A percentile compares a stretch with the other conserved stretches of the same genome.
Conservation (phyloP, 2,797 vertebrate species). For the Gila robusta region DNA sequence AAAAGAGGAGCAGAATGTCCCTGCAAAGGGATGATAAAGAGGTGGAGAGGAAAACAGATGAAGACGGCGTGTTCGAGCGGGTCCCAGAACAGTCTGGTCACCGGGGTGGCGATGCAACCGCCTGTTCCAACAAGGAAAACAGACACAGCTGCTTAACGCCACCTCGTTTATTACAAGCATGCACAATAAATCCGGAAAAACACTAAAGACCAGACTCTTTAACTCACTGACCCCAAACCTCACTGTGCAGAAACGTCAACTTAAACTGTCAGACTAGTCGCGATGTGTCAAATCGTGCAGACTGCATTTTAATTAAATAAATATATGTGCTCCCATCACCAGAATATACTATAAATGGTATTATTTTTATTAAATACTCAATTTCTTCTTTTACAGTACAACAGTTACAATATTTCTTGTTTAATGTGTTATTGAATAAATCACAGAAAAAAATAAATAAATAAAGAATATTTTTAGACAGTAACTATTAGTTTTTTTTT, state of each 20-base stretch:
- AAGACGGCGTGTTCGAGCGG: neutral
- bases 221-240: constrained; percentile 24
- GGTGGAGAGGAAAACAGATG: constrained; percentile 49
- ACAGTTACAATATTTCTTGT: too few relatives aligned
- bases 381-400: neutral
- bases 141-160: constrained; percentile 38
- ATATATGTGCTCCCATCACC: neutral
- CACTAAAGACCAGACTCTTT: constrained; percentile 5
- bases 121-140: constrained; percentile 18
- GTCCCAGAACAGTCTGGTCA: constrained; percentile 39
- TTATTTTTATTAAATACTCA: too few relatives aligned
- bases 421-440: too few relatives aligned
- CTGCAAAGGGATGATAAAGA: constrained; percentile 38
- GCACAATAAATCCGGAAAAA: constrained; percentile 15
- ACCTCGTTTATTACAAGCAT: constrained; percentile 15
- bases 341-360: neutral
- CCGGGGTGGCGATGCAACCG: constrained; percentile 14
- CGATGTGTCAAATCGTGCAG: neutral
- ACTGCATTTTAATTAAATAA: neutral
- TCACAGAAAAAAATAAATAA: too few relatives aligned
- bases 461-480: too few relatives aligned
- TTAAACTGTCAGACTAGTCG: neutral
- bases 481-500: too few relatives aligned
- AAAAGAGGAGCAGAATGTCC: constrained; percentile 11
- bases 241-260: neutral